Base-by-base conservation (phyloP, 2,888 invertebrate genomes). In the Pollenia labialis region DNA sequence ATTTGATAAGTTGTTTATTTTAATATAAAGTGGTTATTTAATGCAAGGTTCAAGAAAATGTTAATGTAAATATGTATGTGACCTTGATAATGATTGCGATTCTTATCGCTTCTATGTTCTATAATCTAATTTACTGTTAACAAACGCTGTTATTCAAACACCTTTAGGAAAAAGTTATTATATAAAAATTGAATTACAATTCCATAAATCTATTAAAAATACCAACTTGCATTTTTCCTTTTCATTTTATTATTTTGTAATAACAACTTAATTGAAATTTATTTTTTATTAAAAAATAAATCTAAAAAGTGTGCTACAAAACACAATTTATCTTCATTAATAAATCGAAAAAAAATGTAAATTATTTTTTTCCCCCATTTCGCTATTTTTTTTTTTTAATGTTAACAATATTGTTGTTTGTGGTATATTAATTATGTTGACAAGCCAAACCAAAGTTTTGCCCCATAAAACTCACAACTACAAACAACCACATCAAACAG, bases 241-340 rank as follows among this genome's bases (percentile, higher is more conserved):
- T 44, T 16, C 14, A 12, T 60, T 12, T 42, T 62, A n/a, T 40
- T 32, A 32, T 62, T 40, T 62, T 62, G 40, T 60, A 60, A 60
- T 40, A 40, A 60, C 8, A 32, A 60, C n/a, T 7, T 60, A 60
- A 23, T 48, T 66, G 23, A 66, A 66, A 18, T 66, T 9, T 18
- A 64, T 16, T 44, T 44, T 42, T 9, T 40, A 40, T 40, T 14
- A 50, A 11, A 50, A 50, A n/a, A 50, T 50, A 50, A 14, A 50
- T 14, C 7, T 42, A 14, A 62, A 32, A 68, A 69, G 40, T 40
- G 18, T 54, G 32, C 62, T n/a, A 32, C n/a, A 44, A 58, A 23
- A n/a, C 54, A 56, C 16, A 50, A 58, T 81, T 52, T 68, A 68
- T 81, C 81, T 81, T 81, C 66, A 81, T 81, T 81, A 81, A 58